Evolutionary conservation across 37 sponge, comb jelly and placozoan genomes (phyloP), one percentile per base, ranked within the genome.

Genomic region (Amphimedon queenslandica): DNA sequence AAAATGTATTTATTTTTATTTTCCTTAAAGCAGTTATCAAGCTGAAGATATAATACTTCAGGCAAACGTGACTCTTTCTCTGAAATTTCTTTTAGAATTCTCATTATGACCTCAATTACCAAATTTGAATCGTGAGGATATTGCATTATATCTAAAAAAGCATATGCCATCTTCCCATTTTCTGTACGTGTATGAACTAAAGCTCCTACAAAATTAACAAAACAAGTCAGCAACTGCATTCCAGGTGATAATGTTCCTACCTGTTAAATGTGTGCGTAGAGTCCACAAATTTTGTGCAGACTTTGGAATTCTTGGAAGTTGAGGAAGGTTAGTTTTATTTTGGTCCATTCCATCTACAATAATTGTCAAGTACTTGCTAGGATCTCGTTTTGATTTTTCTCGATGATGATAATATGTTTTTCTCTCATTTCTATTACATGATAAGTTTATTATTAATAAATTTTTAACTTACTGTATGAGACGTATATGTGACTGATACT

Each of bases 291-390:
- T n/a, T n/a, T n/a, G n/a, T n/a, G n/a, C n/a, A n/a, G n/a, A n/a
- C n/a, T n/a, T n/a, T n/a, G n/a, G n/a, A n/a, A n/a, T n/a, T n/a
- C n/a, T n/a, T n/a, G n/a, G n/a, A 64, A 63, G 11, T 42, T 37
- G 47, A 65, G 64, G 3, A 66, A 76, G 27, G 37, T 64, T 27
- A 43, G 76, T 76, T 34, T 76, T 76, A 5, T 38, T 42, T 64
- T 76, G 76, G 66, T 76, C 76, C 76, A 76, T 76, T 34, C 66
- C 65, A 76, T 76, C 76, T 25, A 41, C 27, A 1, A 76, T 76
- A 1, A 76, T 40, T 2, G 57, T 76, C 34, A 76, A 2, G 47
- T 76, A 76, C 32, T 64, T 76, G 66, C 20, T 38, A 28, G 66
- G 66, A 1, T 63, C 21, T 27, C 40, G 31, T n/a, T 30, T 31